These are phyloP conservation scores for Chascanopsetta lugubris DNA, from an alignment of 2,113 vertebrate species.

Conservation along the genomic window DNA sequence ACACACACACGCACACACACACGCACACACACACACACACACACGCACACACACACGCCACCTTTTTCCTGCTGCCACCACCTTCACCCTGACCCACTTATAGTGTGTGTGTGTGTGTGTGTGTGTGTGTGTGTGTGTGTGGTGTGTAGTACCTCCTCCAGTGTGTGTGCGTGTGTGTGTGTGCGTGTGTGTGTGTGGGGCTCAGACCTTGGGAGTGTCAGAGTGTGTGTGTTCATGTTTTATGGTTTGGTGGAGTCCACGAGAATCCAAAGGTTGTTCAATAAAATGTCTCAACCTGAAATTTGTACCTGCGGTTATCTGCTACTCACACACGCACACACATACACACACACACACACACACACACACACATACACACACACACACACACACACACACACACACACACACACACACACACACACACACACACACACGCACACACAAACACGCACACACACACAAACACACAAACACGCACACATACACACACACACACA, in stretches of 20 bases:
- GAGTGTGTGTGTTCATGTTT: constrained; percentile 43
- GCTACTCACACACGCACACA: not conserved
- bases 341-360: not conserved
- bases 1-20: too few relatives aligned
- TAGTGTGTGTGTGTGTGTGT: constrained; percentile 11
- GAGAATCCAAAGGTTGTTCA: constrained; percentile 52
- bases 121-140: constrained; percentile 14
- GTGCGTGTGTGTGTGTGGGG: constrained; percentile 12
- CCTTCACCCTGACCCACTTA: not conserved
- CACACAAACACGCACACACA: too few relatives aligned
- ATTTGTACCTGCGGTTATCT: constrained; percentile 56
- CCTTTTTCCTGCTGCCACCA: not conserved
- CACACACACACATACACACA: not conserved
- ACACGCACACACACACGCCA: too few relatives aligned
- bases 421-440: too few relatives aligned
- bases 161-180: constrained; percentile 9
- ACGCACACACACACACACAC: too few relatives aligned
- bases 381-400: too few relatives aligned
- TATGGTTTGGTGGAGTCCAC: constrained; percentile 47
- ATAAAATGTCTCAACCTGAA: constrained; percentile 62
- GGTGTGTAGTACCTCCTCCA: not conserved
- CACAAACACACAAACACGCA: too few relatives aligned
- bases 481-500: not conserved
- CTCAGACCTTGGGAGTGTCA: constrained; percentile 39
- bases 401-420: too few relatives aligned